These are phyloP conservation scores for Takifugu flavidus DNA, from an alignment of 2,113 vertebrate genomes.

Conservation along the genomic window DNA sequence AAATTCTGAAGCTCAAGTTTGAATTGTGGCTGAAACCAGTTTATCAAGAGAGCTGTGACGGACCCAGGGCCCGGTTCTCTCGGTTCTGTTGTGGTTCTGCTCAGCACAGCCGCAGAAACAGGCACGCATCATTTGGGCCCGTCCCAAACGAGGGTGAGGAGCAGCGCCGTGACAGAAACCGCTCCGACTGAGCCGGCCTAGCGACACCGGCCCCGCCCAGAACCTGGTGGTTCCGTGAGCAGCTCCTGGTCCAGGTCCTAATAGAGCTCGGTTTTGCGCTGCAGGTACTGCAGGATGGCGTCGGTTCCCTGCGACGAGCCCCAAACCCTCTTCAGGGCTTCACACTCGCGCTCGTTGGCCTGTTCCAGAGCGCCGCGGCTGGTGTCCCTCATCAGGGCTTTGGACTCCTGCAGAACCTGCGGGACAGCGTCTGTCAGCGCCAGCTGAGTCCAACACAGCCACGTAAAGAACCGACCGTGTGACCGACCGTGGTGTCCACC, in stretches of 20 bases:
- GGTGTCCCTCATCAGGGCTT: conserved; percentile 88
- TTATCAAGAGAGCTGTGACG: too few relatives aligned
- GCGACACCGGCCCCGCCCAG: not conserved
- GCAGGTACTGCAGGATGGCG: conserved; percentile 91
- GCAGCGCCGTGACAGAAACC: too few relatives aligned
- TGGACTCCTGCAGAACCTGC: conserved; percentile 94
- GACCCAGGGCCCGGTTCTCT: too few relatives aligned
- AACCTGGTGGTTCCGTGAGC: conserved; percentile 1
- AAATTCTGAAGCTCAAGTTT: too few relatives aligned
- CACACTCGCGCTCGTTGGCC: conserved; percentile 93
- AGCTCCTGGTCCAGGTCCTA: conserved; percentile 62
- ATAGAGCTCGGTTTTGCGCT: conserved; percentile 89
- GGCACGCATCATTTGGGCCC: too few relatives aligned
- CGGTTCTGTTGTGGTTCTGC: too few relatives aligned
- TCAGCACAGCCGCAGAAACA: too few relatives aligned
- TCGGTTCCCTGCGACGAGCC: conserved; percentile 94
- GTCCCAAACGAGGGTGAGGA: too few relatives aligned
- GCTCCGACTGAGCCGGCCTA: too few relatives aligned
- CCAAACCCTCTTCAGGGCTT: conserved; percentile 93
- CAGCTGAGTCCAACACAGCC: too few relatives aligned
- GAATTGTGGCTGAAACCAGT: too few relatives aligned
- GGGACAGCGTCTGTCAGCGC: conserved; percentile 6
- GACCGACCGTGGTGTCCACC: conserved; percentile 88
- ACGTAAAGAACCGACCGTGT: too few relatives aligned
- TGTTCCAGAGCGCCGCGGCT: conserved; percentile 88